Base-by-base conservation (phyloP, 2,797 vertebrate species). In the Anas bernieri region DNA sequence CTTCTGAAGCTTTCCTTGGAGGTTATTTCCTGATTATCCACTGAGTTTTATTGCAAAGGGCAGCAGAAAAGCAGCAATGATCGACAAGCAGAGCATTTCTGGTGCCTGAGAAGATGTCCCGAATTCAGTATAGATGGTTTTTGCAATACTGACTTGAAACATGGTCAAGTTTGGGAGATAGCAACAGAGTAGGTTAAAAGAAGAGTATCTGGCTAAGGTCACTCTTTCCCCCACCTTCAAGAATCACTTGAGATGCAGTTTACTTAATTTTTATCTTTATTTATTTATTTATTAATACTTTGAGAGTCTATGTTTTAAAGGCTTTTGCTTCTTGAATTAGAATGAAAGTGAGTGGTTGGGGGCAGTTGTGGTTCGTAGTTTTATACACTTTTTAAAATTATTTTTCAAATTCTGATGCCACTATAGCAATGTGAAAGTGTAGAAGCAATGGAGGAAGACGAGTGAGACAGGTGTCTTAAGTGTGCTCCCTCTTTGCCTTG, bases 201-300 rank as follows among this genome's bases (percentile, higher is more conserved):
- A 67, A 21, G 17, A 83, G 20, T 55, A 9, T 58, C 31, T 84
- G 48, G 13, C 62, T 93, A 43, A 54, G 50, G 12, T 9, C 7
- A 1, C 11, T 35, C 59, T 18, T 26, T 35, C 12, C 0, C 0
- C 41, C 81, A 17, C 41, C 48, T 54, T 76, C 58, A 92, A n/a
- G 84, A 87, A 59, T 46, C 5, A 20, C 26, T 91, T 68, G 5
- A 69, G 56, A n/a, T 28, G 17, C 31, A 39, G 18, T 39, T 93
- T 46, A 26, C 5, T 48, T 7, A 23, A 25, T 48, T 48, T 48
- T 25, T 13, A 48, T 48, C 17, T 41, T 41, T 41, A 41, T 41
- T 41, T 39, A 6, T 12, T 48, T 48, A 22, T 12, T 23, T 48
- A 23, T 48, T 23, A 0, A 11, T 66, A 28, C 46, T 76, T 14